Base-by-base conservation (phyloP, 2,888 invertebrate genomes). In the Trissonchulus latispiculum region DNA sequence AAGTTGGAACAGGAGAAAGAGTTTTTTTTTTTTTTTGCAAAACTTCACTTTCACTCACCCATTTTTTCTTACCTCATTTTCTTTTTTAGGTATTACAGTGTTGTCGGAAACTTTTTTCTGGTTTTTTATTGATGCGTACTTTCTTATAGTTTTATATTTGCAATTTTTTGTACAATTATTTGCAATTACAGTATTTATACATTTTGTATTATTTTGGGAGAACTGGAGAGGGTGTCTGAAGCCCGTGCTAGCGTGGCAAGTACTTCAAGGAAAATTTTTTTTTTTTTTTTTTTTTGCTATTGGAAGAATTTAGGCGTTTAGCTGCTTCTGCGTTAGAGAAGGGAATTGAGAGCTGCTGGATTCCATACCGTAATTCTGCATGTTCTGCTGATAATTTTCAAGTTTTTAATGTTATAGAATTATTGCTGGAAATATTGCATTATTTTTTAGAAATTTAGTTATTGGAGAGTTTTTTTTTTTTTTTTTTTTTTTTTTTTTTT, bases 141-240 rank as follows among this genome's bases (percentile, higher is more conserved):
- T 66, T 18, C 23, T 64, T 23, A 70, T 3, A 18, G n/a, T 35
- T 75, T 15, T 1, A 29, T 2, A 23, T 37, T 66, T 61, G n/a
- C n/a, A n/a, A n/a, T n/a, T n/a, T n/a, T n/a, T n/a, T n/a, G n/a
- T n/a, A n/a, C n/a, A n/a, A n/a, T n/a, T n/a, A n/a, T n/a, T n/a
- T n/a, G n/a, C n/a, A n/a, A n/a, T n/a, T n/a, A n/a, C n/a, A n/a
- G n/a, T n/a, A n/a, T n/a, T n/a, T n/a, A n/a, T n/a, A n/a, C n/a
- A n/a, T n/a, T n/a, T 48, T 48, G 23, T 48, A 48, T 23, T 48
- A 23, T 48, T 15, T 48, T 69, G 80, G 76, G 76, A 93, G 94
- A 99, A 85, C 85, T 99, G 84, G 99, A 99, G 86, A 99, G 99
- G 99, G 85, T 99, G 77, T 96, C 96, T 0, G 99, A 99, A 85